Evolutionary conservation across 2,888 invertebrate species (phyloP), one percentile per base, ranked within the genome.

Genomic region (Oscheius onirici): DNA sequence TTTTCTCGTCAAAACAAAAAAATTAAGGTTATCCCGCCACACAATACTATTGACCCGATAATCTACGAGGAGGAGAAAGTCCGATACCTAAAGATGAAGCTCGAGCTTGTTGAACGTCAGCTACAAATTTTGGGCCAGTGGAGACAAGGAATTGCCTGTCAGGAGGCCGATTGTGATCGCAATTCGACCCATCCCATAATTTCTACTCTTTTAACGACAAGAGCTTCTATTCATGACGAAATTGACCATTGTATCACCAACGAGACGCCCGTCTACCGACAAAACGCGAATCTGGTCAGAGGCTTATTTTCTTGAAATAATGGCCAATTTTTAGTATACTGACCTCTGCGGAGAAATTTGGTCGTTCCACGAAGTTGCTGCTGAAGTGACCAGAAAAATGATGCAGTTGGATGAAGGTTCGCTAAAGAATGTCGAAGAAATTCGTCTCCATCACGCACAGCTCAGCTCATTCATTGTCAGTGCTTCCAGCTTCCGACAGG

Each of bases 11-110:
- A 2, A 3, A 44, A 40, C 8, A 1, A 34, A 3, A 13, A 3
- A 22, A 17, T 28, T 34, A 28, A 71, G 69, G 34, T 72, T 0
- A 43, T 70, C 2, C 81, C 79, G 24, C 78, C 81, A 13, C 28
- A 26, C n/a, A 74, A 78, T 44, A 77, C 79, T n/a, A 44, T 81
- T 13, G 81, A 81, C 70, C 81, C 81, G 13, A 71, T 80, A 1
- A 76, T 81, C 51, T 77, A 74, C 51, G 77, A 78, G 58, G 81
- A 81, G 41, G 79, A 77, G 57, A 60, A 74, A 15, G 17, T 54
- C n/a, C 54, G 68, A 0, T 78, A 78, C 44, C 22, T 78, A 0
- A 65, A 51, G n/a, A 72, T 67, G 41, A 75, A 78, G 43, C 34
- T 74, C 8, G 58, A 73, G 44, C 65, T 80, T 11, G 70, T 81